Base-by-base conservation (phyloP, 2,113 vertebrate genomes). In the Cyprinodon brontotheroides region DNA sequence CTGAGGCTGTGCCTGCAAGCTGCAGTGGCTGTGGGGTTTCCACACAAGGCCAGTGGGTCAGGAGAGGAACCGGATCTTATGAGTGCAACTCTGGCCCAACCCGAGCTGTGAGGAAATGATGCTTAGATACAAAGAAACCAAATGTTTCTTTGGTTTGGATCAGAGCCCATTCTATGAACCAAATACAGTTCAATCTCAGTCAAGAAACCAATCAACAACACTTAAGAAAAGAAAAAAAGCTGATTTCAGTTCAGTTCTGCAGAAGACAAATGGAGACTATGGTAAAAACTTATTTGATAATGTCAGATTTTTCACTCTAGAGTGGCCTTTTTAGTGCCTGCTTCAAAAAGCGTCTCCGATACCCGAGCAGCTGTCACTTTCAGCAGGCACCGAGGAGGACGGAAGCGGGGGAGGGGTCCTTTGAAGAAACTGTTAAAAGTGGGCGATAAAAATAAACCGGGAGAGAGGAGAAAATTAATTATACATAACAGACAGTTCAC, bases 341-440 rank as follows among this genome's bases (percentile, higher is more conserved):
- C 91, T 92, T 93, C 89, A 92, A 92, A 92, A 91, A 87, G 86
- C 87, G 82, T 81, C 79, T 76, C 82, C 80, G 64, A 65, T 85
- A 89, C 84, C 75, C 79, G 29, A 91, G 85, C 91, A 89, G 88
- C 92, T 89, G 87, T 92, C 91, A 91, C 80, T 91, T 91, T 91
- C 80, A 80, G 84, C 87, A 91, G 80, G 86, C 86, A 84, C 72
- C 38, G 82, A 57, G 75, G 84, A 89, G 86, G 86, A 91, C 45
- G 61, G 82, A 82, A 81, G 85, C 37, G 71, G 87, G 89, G 89
- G 82, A 90, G 84, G 87, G 87, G 85, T 74, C 79, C 88, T 92
- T 90, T 92, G 90, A 92, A 93, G 88, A 87, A 93, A 92, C 77
- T 80, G 84, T 89, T 91, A 91, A 93, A 94, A 93, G 87, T 89